Conservation (phyloP, 2,888 invertebrate species). For the Orchesella flavescens region DNA sequence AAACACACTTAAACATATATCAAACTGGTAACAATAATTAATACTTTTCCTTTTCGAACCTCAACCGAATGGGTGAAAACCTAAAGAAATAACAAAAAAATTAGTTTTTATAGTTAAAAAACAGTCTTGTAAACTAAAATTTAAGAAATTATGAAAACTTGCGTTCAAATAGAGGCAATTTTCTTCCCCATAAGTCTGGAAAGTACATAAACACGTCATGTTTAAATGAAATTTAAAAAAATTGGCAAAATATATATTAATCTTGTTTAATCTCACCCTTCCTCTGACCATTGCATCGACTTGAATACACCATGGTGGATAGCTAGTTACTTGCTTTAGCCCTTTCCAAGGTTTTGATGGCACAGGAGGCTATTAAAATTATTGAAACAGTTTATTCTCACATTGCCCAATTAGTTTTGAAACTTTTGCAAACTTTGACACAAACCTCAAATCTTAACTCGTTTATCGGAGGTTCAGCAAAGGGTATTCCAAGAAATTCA, state of each 20-base stretch:
- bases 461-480: conserved; percentile 51
- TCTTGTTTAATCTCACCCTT: not conserved
- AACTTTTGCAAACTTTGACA: not conserved
- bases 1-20: too few relatives aligned
- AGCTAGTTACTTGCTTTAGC: conserved; percentile 41
- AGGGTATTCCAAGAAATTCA: conserved; percentile 57
- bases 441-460: conserved; percentile 55
- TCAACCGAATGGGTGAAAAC: conserved; percentile 44
- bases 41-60: not conserved
- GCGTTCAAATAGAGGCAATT: conserved; percentile 57
- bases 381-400: not conserved
- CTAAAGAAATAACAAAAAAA: too few relatives aligned
- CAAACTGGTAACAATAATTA: not conserved
- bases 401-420: not conserved
- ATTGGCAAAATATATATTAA: too few relatives aligned
- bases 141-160: too few relatives aligned
- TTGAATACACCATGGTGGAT: conserved; percentile 59
- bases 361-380: conserved; percentile 52
- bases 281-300: conserved; percentile 53
- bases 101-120: too few relatives aligned
- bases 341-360: conserved; percentile 57
- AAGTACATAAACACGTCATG: not conserved
- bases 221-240: too few relatives aligned
- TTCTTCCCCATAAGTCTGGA: conserved; percentile 43
- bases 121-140: too few relatives aligned